Evolutionary conservation across 2,888 invertebrate species (phyloP).

Genomic region (Drosophila subquinaria): DNA sequence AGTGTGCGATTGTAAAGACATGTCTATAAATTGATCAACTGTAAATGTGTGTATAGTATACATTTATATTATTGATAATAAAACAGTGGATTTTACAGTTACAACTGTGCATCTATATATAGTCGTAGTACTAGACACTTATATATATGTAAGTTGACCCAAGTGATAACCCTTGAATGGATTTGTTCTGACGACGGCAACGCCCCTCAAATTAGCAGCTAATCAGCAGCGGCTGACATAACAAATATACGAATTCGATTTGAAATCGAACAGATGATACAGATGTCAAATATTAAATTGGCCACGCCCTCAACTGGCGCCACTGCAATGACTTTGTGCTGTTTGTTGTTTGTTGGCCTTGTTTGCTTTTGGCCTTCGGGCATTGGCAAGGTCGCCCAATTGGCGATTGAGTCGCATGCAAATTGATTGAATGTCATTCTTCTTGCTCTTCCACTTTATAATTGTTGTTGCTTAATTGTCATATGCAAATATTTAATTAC

Average conservation of each 20-base stretch:
- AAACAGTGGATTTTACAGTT: slow-evolving; percentile 38
- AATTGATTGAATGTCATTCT: slow-evolving; percentile 49
- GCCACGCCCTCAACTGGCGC: slow-evolving; percentile 74
- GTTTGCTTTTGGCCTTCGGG: slow-evolving; percentile 55
- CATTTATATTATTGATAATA: slow-evolving; percentile 43
- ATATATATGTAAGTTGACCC: slow-evolving; percentile 12
- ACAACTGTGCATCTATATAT: slow-evolving; percentile 3
- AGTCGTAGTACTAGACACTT: not conserved
- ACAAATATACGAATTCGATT: slow-evolving; percentile 3
- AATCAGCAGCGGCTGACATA: slow-evolving; percentile 51
- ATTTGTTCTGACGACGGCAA: slow-evolving; percentile 26
- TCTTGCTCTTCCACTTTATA: not conserved
- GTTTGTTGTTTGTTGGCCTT: slow-evolving; percentile 21
- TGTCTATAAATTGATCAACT: slow-evolving; percentile 34
- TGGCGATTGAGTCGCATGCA: slow-evolving; percentile 46
- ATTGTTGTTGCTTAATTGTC: not conserved
- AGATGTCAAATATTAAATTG: slow-evolving; percentile 9
- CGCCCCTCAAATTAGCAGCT: slow-evolving; percentile 60
- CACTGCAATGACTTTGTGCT: slow-evolving; percentile 26
- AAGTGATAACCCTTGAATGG: slow-evolving; percentile 40
- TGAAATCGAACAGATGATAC: slow-evolving; percentile 9
- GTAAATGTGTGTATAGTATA: slow-evolving; percentile 19
- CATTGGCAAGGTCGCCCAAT: slow-evolving; percentile 58
- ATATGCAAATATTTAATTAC: slow-evolving; percentile 67
- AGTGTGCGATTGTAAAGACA: slow-evolving; percentile 62